Evolutionary conservation across 2,797 vertebrate genomes (phyloP), one percentile per base, ranked within the genome.

Genomic region (Coregonus sp.): DNA sequence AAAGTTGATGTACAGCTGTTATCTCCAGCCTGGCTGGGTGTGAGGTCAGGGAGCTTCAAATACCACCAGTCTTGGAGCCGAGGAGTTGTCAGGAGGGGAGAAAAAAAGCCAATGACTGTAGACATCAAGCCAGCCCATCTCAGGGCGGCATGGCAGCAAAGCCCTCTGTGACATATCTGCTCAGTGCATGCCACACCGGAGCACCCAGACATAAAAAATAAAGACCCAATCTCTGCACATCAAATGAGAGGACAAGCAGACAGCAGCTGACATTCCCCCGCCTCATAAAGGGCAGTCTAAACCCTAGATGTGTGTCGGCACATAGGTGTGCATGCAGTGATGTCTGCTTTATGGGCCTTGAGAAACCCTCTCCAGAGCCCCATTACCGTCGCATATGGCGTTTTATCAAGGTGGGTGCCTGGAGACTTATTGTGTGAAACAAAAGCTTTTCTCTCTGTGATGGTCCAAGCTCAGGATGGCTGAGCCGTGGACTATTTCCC

Each of bases 61-160:
- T 29, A 68, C 59, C 74, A 50, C 56, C 4, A 12, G 18, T 31
- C 78, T 75, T 71, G 54, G 40, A 35, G 68, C 67, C 14, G 78
- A 35, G 72, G 52, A 59, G 72, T 63, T 63, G 59, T 63, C 59
- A 25, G 20, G 59, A 79, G 37, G 65, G 70, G 77, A 70, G 75
- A 73, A 63, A 63, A 47, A 72, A 80, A 74, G 70, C 74, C 80
- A 78, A 79, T 78, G 76, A 76, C 63, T 33, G 66, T 65, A 73
- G 73, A 77, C 74, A 83, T 83, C 81, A 75, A 75, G 69, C 75
- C 14, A 14, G n/a, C 54, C 77, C 70, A 73, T 82, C 74, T 83
- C 79, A 76, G 73, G 37, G 77, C 40, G 33, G 15, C 59, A 40
- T 2, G 51, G 4, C 67, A 73, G 16, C 25, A 59, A 15, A 31